Evolutionary conservation across 1,140 invertebrate genomes (phyloP).

Genomic region (Brachionus asplanchnoidis): DNA sequence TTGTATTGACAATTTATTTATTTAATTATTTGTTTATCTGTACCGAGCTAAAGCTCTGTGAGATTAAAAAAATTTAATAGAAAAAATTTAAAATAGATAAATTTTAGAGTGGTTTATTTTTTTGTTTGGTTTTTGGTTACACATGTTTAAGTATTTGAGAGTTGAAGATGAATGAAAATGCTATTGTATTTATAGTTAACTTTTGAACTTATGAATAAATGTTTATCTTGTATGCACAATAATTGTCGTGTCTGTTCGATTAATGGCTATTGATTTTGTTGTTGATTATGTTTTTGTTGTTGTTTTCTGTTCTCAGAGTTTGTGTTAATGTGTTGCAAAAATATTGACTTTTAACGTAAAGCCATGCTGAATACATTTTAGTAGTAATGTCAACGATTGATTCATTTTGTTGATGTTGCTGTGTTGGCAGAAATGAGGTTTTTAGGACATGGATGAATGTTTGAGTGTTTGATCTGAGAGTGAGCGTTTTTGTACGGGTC

Average conservation of each 20-base stretch:
- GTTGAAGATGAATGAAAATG: too few relatives aligned
- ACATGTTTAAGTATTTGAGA: too few relatives aligned
- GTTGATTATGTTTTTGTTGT: background rate
- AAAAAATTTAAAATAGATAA: background rate
- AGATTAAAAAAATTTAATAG: too few relatives aligned
- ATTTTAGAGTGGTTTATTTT: too few relatives aligned
- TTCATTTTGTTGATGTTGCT: background rate
- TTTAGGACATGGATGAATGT: background rate
- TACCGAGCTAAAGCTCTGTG: too few relatives aligned
- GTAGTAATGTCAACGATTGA: background rate
- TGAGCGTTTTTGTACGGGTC: background rate
- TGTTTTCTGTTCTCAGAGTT: background rate
- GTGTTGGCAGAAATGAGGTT: background rate
- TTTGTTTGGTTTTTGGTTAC: too few relatives aligned
- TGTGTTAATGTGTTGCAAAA: conserved; percentile 1
- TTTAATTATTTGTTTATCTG: too few relatives aligned
- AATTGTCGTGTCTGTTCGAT: background rate
- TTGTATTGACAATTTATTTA: too few relatives aligned
- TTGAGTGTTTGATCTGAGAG: background rate
- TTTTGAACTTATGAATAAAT: conserved; percentile 19
- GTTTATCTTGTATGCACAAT: background rate
- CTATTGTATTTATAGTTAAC: conserved; percentile 17
- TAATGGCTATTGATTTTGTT: conserved; percentile 17
- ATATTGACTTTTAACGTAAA: background rate
- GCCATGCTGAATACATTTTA: background rate